Percentiles rank a stretch among this genome's conserved stretches.
These are phyloP conservation scores for Plodia interpunctella DNA, from an alignment of 1,140 invertebrate species.

Conservation along the genomic window DNA sequence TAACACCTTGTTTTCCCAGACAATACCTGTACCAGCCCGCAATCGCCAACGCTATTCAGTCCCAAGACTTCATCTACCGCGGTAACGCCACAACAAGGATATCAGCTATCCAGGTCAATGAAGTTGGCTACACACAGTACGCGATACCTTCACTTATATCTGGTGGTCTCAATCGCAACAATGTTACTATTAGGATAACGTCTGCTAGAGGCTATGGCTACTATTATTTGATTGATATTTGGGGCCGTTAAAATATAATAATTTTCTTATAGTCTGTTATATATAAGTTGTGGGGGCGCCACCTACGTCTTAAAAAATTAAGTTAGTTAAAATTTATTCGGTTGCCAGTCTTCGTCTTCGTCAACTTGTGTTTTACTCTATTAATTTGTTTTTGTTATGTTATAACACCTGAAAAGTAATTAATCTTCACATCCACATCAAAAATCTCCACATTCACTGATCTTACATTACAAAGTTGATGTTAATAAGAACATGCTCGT, in stretches of 20 bases:
- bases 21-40: conserved; percentile 31
- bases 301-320: too few species aligned
- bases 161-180: conserved; percentile 38
- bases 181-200: conserved; percentile 36
- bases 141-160: conserved; percentile 29
- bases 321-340: too few species aligned
- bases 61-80: conserved; percentile 37
- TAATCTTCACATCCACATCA: too few species aligned
- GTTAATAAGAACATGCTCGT: too few species aligned
- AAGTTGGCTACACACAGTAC: conserved; percentile 44
- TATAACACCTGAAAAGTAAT: too few species aligned
- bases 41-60: conserved; percentile 35
- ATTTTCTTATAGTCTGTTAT: background rate
- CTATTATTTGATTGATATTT: conserved; percentile 42
- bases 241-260: conserved; percentile 29
- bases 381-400: too few species aligned
- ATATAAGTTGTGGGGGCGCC: too few species aligned
- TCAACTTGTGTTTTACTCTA: too few species aligned
- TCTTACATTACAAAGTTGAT: too few species aligned
- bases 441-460: too few species aligned
- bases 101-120: conserved; percentile 31
- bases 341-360: too few species aligned
- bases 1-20: conserved; percentile 36
- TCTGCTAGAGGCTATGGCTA: conserved; percentile 37
- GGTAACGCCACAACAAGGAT: conserved; percentile 36